Conservation (phyloP, 2,888 invertebrate species). For the Trissolcus japonicus region DNA sequence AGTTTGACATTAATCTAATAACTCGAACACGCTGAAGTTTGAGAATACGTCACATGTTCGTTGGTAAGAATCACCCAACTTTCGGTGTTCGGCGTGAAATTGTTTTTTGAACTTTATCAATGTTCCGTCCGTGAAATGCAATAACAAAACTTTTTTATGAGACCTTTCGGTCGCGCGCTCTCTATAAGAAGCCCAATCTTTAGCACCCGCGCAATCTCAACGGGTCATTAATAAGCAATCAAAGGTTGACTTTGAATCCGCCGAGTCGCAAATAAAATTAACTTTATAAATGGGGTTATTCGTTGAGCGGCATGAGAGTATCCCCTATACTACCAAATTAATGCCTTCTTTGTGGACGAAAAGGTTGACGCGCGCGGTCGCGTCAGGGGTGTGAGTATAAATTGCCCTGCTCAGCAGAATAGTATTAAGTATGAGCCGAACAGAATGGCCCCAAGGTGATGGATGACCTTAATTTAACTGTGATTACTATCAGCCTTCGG, state of each 20-base stretch:
- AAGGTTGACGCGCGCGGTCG: slow-evolving; percentile 28
- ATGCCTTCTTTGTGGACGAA: slow-evolving; percentile 34
- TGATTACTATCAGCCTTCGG: slow-evolving; percentile 68
- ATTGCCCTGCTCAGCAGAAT: slow-evolving; percentile 68
- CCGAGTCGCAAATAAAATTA: slow-evolving; percentile 15
- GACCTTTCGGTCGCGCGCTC: neutral
- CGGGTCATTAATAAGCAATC: slow-evolving; percentile 8
- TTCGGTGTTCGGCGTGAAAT: slow-evolving; percentile 8
- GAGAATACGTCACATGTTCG: slow-evolving; percentile 24
- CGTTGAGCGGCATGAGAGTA: slow-evolving; percentile 29
- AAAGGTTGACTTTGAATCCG: neutral
- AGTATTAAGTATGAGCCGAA: slow-evolving; percentile 66
- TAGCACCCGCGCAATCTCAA: neutral
- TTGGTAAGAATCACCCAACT: slow-evolving; percentile 19
- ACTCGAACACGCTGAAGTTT: slow-evolving; percentile 7
- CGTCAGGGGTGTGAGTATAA: slow-evolving; percentile 58
- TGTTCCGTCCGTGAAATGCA: slow-evolving; percentile 10
- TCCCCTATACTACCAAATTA: slow-evolving; percentile 34
- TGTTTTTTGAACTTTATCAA: slow-evolving; percentile 27
- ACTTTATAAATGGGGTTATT: slow-evolving; percentile 38
- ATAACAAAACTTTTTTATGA: slow-evolving; percentile 29
- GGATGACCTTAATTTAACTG: slow-evolving; percentile 71
- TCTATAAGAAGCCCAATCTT: neutral
- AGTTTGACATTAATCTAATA: slow-evolving; percentile 22
- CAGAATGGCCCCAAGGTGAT: slow-evolving; percentile 64